A percentile compares a stretch with the other conserved stretches of the same genome.
Conservation (phyloP, 2,888 invertebrate genomes). For the Selenia dentaria region DNA sequence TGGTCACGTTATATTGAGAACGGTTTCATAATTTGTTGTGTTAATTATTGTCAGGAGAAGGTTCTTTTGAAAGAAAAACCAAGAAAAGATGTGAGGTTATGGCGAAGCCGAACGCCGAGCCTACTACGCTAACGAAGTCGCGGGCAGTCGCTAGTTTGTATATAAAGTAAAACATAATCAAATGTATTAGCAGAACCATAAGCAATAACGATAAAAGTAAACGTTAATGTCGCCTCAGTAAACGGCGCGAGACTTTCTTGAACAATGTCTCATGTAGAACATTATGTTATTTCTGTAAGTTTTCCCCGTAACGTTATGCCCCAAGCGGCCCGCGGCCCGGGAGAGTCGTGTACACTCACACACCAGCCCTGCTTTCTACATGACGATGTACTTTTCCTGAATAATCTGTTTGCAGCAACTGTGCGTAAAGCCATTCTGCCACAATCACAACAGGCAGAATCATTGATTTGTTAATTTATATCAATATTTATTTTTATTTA, state of each 20-base stretch:
- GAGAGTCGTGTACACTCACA: too few species aligned
- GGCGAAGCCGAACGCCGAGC: too few species aligned
- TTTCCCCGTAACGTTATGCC: conserved; percentile 9
- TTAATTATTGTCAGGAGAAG: too few species aligned
- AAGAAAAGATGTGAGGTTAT: too few species aligned
- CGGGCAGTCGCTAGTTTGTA: too few species aligned
- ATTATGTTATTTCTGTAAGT: conserved; percentile 20
- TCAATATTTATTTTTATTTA: too few species aligned
- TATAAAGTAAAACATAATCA: too few species aligned
- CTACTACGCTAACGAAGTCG: too few species aligned
- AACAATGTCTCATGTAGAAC: conserved; percentile 12
- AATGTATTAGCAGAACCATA: background rate
- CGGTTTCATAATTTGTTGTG: too few species aligned
- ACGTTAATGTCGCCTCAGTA: background rate
- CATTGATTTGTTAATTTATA: too few species aligned
- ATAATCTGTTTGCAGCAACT: conserved; percentile 9
- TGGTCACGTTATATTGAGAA: too few species aligned
- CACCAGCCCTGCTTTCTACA: conserved; percentile 18
- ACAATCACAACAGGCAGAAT: background rate
- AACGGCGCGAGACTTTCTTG: conserved; percentile 6
- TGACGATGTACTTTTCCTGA: conserved; percentile 4
- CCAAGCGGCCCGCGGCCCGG: background rate
- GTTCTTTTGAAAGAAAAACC: too few species aligned
- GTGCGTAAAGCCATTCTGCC: conserved; percentile 8
- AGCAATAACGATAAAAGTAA: background rate